A percentile compares a stretch with the other conserved stretches of the same genome.
Conservation (phyloP, 2,113 vertebrate genomes). For the Monopterus albus region DNA sequence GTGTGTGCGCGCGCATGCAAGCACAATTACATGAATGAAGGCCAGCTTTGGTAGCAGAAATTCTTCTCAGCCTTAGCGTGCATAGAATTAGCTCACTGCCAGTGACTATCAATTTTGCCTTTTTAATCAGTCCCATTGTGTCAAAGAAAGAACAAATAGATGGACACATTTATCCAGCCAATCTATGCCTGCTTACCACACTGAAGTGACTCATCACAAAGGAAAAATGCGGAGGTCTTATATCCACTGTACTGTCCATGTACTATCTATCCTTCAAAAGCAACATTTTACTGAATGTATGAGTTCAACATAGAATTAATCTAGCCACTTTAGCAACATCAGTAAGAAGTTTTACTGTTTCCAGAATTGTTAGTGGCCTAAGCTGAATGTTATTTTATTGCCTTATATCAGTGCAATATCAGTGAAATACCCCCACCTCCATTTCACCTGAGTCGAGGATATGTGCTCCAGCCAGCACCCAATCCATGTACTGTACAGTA, state of each 20-base stretch:
- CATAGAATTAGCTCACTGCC: constrained; percentile 52
- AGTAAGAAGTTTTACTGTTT: not conserved
- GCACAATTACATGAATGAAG: constrained; percentile 40
- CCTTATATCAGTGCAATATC: no score
- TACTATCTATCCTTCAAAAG: constrained; percentile 9
- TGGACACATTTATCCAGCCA: not conserved
- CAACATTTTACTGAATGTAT: constrained; percentile 8
- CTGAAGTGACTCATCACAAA: constrained; percentile 43
- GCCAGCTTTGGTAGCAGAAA: constrained; percentile 29
- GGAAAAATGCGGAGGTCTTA: not conserved
- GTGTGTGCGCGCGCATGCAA: no score
- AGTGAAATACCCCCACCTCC: no score
- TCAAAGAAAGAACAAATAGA: constrained; percentile 35
- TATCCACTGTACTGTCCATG: not conserved
- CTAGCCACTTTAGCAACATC: not conserved
- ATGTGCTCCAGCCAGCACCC: no score
- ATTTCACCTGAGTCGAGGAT: no score
- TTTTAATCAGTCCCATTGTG: constrained; percentile 73
- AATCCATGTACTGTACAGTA: no score
- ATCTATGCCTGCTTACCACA: not conserved
- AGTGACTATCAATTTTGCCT: constrained; percentile 55
- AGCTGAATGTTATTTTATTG: no score
- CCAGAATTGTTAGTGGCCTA: not conserved
- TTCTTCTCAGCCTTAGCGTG: constrained; percentile 34
- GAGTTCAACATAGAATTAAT: constrained; percentile 18